Base-by-base conservation (phyloP, 92 coral and sea anemone species). In the Desmophyllum pertusum region DNA sequence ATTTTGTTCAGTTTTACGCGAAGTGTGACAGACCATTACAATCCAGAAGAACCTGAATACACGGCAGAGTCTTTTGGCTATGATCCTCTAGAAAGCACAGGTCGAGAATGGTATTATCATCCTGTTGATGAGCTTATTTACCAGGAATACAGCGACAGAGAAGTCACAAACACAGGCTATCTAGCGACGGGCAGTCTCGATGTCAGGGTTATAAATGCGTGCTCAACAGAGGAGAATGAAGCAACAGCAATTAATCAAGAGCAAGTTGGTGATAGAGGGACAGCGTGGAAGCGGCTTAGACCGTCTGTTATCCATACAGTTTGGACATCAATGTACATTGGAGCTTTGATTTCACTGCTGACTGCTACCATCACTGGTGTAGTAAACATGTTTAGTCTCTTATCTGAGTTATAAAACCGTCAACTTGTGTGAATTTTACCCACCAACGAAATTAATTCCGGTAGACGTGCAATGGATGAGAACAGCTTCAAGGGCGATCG, bases 31-130 rank as follows among this genome's bases (percentile, higher is more conserved):
- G 74, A 69, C n/a, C 70, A 65, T 35, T 76, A 76, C 46, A 76
- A 52, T 27, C 45, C 51, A 2, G 66, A 76, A 18, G 80, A 76
- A 55, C 67, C 65, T 21, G 80, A 51, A 33, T 53, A 30, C 50
- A 76, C 46, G 31, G 46, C 33, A 14, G 35, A 55, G 45, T 76
- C 57, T 13, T 79, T 64, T 38, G 74, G 84, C 5, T 79, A 63
- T 40, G 38, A 31, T 15, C 84, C 84, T 42, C 46, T 80, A 15
- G 76, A 80, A 52, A 66, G 76, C 84, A 80, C 76, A 27, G 84
- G 76, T 7, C 84, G 63, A 43, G 84, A 80, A 46, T 80, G 84
- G 84, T 65, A 80, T 67, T 18, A 43, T 55, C 81, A 35, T 8
- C 81, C 81, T 55, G 81, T 55, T 39, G 70, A 55, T 23, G 81